Evolutionary conservation across 2,888 invertebrate species (phyloP), one percentile per base, ranked within the genome.

Genomic region (Rutpela maculata): DNA sequence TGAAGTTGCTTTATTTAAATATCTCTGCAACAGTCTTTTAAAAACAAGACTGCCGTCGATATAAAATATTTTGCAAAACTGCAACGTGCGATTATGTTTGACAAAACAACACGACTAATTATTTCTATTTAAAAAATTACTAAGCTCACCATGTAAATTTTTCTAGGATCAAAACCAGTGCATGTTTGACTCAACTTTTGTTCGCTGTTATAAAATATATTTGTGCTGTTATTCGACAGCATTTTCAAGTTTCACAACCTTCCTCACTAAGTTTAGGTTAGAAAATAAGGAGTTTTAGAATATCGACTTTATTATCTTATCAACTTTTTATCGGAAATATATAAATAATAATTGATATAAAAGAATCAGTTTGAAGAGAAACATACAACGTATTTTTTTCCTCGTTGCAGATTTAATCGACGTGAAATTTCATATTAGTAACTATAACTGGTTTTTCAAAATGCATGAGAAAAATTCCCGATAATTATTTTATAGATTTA

Each of bases 91-190:
- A 3, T 26, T 1, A 26, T 26, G 22, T 26, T 26, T 26, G 22
- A 26, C 1, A 26, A 26, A 35, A 35, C 31, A 35, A 9, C 31
- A 35, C 9, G 31, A 35, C 2, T n/a, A 50, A 4, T n/a, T 50
- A 50, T 7, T n/a, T 50, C 43, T 43, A 12, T 43, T 12, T 12
- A 3, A 12, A 50, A 50, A n/a, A 7, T 50, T n/a, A 70, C 10
- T 31, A 26, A 68, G 70, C 82, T 82, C 66, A 82, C 82, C 76
- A 79, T 62, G 56, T 82, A 82, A 63, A 82, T 76, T 63, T 77
- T 81, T 56, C 43, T 71, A 4, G 81, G 77, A 56, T 80, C 78
- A 69, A 80, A 81, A 19, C 78, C 80, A 22, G 77, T 76, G 60
- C 75, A 75, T 18, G 63, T 78, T 11, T 79, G 56, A 17, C 31